Percentiles rank a stretch among this genome's conserved stretches.
phyloP scores from a whole-genome alignment of 2,113 vertebrate genomes.

The Arizona elegans region DNA sequence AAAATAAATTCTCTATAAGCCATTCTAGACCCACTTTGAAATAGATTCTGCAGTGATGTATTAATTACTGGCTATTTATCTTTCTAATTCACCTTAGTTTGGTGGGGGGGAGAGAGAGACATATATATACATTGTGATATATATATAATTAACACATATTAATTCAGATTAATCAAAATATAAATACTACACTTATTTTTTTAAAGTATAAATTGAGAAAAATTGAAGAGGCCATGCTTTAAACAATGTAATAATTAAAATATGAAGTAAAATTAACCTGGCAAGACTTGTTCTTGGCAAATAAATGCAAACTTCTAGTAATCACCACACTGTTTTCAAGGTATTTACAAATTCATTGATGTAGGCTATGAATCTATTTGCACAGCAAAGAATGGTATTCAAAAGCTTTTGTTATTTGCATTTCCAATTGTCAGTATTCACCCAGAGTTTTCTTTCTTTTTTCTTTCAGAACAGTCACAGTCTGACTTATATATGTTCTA shows the following conservation, averaged over 20 bases:
- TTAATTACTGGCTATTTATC: not conserved
- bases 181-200: not conserved
- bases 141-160: not conserved
- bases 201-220: not conserved
- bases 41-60: not conserved
- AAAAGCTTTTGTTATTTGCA: not conserved
- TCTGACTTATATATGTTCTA: not conserved
- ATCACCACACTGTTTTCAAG: not conserved
- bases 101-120: not conserved
- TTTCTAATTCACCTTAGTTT: not conserved
- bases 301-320: not conserved
- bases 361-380: not conserved
- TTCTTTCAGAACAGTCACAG: not conserved
- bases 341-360: not conserved
- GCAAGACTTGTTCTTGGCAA: not conserved
- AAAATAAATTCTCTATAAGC: not conserved
- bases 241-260: not conserved
- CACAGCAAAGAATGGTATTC: not conserved
- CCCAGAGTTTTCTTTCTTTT: not conserved
- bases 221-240: not conserved
- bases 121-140: not conserved
- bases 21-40: not conserved
- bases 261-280: not conserved
- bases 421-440: not conserved
- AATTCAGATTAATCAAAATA: not conserved